Evolutionary conservation across 1,140 invertebrate genomes (phyloP).

Genomic region (Mya arenaria): DNA sequence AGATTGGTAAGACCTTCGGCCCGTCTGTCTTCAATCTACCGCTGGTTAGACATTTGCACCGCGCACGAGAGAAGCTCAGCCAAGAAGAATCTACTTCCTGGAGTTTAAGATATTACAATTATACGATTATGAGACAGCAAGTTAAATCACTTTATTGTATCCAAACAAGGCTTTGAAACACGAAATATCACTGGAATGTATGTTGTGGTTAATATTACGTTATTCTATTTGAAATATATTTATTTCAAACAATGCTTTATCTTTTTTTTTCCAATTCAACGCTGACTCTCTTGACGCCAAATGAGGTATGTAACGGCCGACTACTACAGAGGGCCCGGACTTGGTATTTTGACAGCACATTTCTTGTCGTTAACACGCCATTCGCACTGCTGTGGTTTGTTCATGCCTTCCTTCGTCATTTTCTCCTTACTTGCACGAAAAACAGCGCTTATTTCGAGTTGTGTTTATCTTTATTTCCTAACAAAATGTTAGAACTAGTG

Average conservation of each 20-base stretch:
- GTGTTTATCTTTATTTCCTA: too few species aligned
- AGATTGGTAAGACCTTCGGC: background rate
- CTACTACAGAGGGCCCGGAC: too few species aligned
- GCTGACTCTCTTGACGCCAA: background rate
- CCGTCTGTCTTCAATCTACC: background rate
- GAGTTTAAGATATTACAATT: background rate
- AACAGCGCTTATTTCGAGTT: too few species aligned
- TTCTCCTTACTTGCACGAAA: too few species aligned
- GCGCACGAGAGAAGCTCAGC: background rate
- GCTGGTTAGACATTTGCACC: background rate
- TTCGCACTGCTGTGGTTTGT: too few species aligned
- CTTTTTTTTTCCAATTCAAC: background rate
- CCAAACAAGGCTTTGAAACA: too few species aligned
- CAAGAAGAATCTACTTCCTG: background rate
- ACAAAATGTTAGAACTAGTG: too few species aligned
- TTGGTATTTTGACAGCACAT: too few species aligned
- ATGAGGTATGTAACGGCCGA: too few species aligned
- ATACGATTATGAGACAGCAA: background rate
- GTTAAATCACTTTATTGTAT: background rate
- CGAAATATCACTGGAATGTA: background rate
- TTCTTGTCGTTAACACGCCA: too few species aligned
- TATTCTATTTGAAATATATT: background rate
- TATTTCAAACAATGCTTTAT: too few species aligned
- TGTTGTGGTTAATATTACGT: background rate
- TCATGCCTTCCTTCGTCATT: background rate